phyloP scores from a whole-genome alignment of 2,888 invertebrate species.

The Tetragonula carbonaria region DNA sequence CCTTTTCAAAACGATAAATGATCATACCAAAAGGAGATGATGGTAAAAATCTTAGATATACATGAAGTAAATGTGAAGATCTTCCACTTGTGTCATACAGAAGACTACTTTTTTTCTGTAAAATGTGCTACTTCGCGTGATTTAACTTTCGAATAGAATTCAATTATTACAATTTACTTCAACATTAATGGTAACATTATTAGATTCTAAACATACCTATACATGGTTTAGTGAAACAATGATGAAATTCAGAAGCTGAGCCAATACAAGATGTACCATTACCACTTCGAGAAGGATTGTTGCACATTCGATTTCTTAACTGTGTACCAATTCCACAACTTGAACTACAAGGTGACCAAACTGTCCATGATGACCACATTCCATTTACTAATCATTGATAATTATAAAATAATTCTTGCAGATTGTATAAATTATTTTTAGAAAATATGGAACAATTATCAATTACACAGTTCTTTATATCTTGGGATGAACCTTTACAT shows the following conservation, averaged over 20 bases:
- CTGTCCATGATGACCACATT: conserved; percentile 86
- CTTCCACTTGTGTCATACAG: conserved; percentile 82
- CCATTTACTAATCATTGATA: conserved; percentile 82
- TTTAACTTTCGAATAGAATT: conserved; percentile 55
- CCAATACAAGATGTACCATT: conserved; percentile 83
- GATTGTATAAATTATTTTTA: neutral
- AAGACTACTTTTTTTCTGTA: conserved; percentile 84
- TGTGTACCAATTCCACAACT: conserved; percentile 86
- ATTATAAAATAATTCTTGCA: neutral
- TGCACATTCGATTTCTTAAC: conserved; percentile 86
- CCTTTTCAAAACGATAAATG: conserved; percentile 82
- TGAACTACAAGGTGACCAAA: conserved; percentile 86
- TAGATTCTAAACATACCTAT: conserved; percentile 70
- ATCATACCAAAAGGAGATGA: conserved; percentile 84
- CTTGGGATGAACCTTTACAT: conserved; percentile 84
- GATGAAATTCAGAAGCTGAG: conserved; percentile 82
- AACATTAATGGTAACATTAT: neutral
- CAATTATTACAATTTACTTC: neutral
- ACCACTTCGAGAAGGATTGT: conserved; percentile 86
- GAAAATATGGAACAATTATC: conserved; percentile 76
- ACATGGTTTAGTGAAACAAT: conserved; percentile 84
- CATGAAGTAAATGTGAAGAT: conserved; percentile 84
- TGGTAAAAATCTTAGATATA: conserved; percentile 84
- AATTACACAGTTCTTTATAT: conserved; percentile 83
- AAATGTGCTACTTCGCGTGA: conserved; percentile 84